Evolutionary conservation across 2,113 vertebrate genomes (phyloP).

Genomic region (Craseonycteris thonglongyai): DNA sequence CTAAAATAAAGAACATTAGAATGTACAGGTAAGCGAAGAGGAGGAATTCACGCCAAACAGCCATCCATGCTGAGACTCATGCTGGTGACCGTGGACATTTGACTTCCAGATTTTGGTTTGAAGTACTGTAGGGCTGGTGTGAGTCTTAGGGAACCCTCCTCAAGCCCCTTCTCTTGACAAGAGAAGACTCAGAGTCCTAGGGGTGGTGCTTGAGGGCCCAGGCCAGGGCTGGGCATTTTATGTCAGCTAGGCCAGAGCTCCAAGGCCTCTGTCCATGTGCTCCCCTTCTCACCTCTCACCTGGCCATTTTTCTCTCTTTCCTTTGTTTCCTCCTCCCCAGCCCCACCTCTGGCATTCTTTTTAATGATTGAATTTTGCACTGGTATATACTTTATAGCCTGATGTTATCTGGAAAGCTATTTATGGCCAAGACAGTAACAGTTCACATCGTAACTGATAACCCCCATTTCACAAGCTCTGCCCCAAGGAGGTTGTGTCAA

Average conservation of each 20-base stretch:
- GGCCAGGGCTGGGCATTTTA: background rate
- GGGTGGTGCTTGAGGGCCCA: background rate
- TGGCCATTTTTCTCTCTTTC: background rate
- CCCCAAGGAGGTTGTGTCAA: background rate
- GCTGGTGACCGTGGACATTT: background rate
- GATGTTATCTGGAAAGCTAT: slow-evolving; percentile 45
- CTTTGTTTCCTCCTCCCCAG: background rate
- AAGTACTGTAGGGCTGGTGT: background rate
- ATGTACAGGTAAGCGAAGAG: background rate
- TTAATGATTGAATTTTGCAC: slow-evolving; percentile 31
- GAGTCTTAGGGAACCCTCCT: background rate
- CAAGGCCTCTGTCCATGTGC: background rate
- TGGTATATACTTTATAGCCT: background rate
- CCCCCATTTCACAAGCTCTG: slow-evolving; percentile 12
- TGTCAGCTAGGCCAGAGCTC: background rate
- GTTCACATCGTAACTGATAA: background rate
- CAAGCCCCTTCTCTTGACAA: background rate
- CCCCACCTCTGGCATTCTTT: background rate
- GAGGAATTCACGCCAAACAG: background rate
- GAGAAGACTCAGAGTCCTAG: background rate
- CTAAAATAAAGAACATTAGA: slow-evolving; percentile 17
- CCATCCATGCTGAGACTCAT: background rate
- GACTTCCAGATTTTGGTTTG: background rate
- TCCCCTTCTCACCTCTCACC: background rate
- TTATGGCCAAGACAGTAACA: slow-evolving; percentile 34